These are phyloP conservation scores for Actinostola sp. DNA, from an alignment of 92 coral and sea anemone species.

Conservation along the genomic window DNA sequence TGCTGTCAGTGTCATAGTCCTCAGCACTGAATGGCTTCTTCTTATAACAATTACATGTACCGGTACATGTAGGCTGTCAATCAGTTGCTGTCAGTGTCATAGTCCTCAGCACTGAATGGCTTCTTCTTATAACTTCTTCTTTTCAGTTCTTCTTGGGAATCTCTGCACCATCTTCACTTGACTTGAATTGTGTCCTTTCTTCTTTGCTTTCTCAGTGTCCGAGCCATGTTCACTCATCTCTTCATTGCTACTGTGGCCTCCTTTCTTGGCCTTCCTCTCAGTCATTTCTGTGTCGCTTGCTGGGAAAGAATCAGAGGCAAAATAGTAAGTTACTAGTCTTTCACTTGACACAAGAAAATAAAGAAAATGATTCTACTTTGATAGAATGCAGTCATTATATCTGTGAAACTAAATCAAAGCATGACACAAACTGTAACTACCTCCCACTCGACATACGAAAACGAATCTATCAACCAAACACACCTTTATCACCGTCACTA, in stretches of 20 bases:
- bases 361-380: too few species aligned
- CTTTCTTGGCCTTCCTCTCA: constrained; percentile 60
- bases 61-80: too few species aligned
- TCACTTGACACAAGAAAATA: too few species aligned
- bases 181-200: constrained; percentile 54
- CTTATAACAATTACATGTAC: too few species aligned
- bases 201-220: constrained; percentile 66
- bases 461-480: too few species aligned
- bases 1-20: constrained; percentile 87
- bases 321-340: too few species aligned
- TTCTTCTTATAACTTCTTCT: constrained; percentile 94
- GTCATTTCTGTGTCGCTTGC: constrained; percentile 70
- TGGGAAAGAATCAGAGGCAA: too few species aligned
- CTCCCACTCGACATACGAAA: too few species aligned
- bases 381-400: too few species aligned
- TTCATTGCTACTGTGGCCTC: constrained; percentile 44
- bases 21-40: constrained; percentile 97
- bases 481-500: constrained; percentile 60
- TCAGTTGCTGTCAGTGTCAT: constrained; percentile 89
- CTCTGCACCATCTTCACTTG: constrained; percentile 68
- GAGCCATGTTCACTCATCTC: constrained; percentile 67
- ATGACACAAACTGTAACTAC: too few species aligned
- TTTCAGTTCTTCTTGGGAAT: constrained; percentile 75
- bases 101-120: constrained; percentile 94
- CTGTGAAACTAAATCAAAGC: too few species aligned